Evolutionary conservation across 2,888 invertebrate genomes (phyloP).

Genomic region (Aspidapion aeneum): DNA sequence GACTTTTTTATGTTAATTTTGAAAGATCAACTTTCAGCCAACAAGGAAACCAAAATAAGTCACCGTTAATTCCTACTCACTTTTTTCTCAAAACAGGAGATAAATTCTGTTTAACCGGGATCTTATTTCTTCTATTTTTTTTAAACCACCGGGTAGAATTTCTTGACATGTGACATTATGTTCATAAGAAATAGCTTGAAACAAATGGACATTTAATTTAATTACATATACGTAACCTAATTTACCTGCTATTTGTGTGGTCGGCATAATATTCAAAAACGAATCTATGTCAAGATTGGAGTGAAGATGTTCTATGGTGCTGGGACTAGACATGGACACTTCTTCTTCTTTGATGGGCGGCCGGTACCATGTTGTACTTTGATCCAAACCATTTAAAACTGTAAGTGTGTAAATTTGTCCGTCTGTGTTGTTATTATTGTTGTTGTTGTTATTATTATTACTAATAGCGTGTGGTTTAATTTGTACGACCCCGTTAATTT

Average conservation of each 20-base stretch:
- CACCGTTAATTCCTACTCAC: too few relatives aligned
- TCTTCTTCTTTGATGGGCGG: conserved; percentile 64
- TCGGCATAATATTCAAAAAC: conserved; percentile 68
- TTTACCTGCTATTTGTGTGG: conserved; percentile 56
- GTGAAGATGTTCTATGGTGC: conserved; percentile 54
- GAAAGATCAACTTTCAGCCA: too few relatives aligned
- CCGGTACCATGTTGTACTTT: conserved; percentile 49
- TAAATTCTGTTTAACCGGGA: too few relatives aligned
- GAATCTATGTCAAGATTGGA: conserved; percentile 74
- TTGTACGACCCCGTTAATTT: conserved; percentile 50
- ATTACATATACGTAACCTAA: too few relatives aligned
- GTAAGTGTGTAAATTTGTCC: conserved; percentile 83
- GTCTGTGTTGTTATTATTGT: conserved; percentile 59
- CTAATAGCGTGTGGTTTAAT: conserved; percentile 35
- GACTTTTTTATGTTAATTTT: too few relatives aligned
- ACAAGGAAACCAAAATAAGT: too few relatives aligned
- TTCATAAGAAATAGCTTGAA: too few relatives aligned
- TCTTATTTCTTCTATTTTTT: too few relatives aligned
- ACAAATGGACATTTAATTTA: too few relatives aligned
- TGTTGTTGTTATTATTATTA: conserved; percentile 34
- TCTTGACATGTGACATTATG: too few relatives aligned
- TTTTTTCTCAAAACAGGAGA: too few relatives aligned
- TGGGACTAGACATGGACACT: conserved; percentile 59
- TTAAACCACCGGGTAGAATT: too few relatives aligned
- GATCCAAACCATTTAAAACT: conserved; percentile 74